These are phyloP conservation scores for Synchiropus splendidus DNA, from an alignment of 2,113 vertebrate species.

Conservation along the genomic window DNA sequence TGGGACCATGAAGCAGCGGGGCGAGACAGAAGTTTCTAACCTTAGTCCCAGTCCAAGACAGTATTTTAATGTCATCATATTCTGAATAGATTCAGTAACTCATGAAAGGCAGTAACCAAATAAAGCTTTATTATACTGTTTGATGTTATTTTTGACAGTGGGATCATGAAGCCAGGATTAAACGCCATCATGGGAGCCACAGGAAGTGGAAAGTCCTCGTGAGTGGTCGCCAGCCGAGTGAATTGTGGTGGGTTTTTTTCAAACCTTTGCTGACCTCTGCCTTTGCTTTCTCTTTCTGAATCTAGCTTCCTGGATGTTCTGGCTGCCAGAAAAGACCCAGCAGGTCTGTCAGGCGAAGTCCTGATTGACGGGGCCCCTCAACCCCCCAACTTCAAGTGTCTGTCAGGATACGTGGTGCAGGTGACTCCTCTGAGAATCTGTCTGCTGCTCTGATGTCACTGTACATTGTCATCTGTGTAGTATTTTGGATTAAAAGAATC, in stretches of 20 bases:
- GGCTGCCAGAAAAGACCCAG: constrained; percentile 70
- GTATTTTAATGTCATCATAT: too few relatives aligned
- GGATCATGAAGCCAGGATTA: constrained; percentile 87
- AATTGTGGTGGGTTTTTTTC: too few relatives aligned
- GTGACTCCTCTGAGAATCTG: too few relatives aligned
- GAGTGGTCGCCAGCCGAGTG: constrained; percentile 47
- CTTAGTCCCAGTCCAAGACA: too few relatives aligned
- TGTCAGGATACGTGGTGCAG: constrained; percentile 90
- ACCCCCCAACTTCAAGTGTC: constrained; percentile 86
- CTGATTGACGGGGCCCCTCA: constrained; percentile 80
- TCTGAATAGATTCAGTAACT: too few relatives aligned
- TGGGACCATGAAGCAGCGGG: too few relatives aligned
- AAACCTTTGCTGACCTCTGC: not conserved
- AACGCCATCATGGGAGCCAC: constrained; percentile 94
- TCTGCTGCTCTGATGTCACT: too few relatives aligned
- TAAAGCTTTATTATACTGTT: too few relatives aligned
- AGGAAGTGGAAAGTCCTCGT: constrained; percentile 94
- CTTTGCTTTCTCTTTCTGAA: not conserved
- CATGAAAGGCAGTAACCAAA: too few relatives aligned
- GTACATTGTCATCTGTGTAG: too few relatives aligned
- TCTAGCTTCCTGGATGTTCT: constrained; percentile 72
- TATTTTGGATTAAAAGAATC: too few relatives aligned
- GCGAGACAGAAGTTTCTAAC: too few relatives aligned
- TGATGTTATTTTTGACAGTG: constrained; percentile 62
- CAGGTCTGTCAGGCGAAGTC: constrained; percentile 57